Base-by-base conservation (phyloP, 2,888 invertebrate genomes). In the Nomada fucata region DNA sequence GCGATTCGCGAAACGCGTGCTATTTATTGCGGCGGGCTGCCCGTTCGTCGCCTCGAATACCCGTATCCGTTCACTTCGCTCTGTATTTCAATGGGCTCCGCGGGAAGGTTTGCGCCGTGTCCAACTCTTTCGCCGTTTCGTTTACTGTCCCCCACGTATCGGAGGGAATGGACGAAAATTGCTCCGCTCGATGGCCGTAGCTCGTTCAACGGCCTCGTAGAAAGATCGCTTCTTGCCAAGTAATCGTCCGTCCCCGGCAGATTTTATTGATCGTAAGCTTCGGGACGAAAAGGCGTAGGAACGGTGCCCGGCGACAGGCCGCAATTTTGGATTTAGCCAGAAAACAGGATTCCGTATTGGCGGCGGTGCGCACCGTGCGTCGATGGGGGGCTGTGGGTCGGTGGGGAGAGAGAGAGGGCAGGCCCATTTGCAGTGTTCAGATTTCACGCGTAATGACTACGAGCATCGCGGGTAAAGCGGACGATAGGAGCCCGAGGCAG, bases 381-480 rank as follows among this genome's bases (percentile, higher is more conserved):
- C 2, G 13, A 18, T n/a, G n/a, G 23, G 23, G n/a, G 1, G n/a
- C n/a, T n/a, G n/a, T n/a, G n/a, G n/a, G n/a, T n/a, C n/a, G n/a
- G n/a, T n/a, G n/a, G n/a, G 23, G 26, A n/a, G 13, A 15, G 5
- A n/a, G 29, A 11, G 52, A 1, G 44, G 23, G 42, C 68, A 4
- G 52, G 44, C 69, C 55, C 67, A 74, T 74, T 73, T 65, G 44
- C 80, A 82, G 55, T 50, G 75, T 80, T 70, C 55, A 18, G 61
- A 82, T 79, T 71, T 82, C 75, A 80, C 81, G 75, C 74, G 80
- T 71, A 79, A 82, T 82, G 57, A 75, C 52, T 18, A 29, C 44
- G 55, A 67, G 53, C 15, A 29, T 2, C 26, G 29, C 11, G 20
- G 47, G 23, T 26, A 36, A 47, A 63, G 36, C 13, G 44, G 78